phyloP scores from a whole-genome alignment of 2,888 invertebrate species.

The Fragum sueziense region DNA sequence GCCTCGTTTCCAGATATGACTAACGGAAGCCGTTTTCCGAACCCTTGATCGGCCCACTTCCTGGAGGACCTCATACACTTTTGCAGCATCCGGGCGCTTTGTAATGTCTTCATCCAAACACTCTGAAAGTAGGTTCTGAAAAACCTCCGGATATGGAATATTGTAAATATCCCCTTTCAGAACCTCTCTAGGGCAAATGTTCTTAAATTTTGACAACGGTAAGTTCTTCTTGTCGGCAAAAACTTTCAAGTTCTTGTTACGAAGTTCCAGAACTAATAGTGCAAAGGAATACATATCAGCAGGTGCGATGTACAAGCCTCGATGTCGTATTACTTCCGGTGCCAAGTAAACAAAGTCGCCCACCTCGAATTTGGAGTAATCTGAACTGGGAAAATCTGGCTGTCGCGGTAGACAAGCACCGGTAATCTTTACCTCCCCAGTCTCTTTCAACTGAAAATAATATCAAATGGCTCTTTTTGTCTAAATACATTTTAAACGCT shows the following conservation, averaged over 20 bases:
- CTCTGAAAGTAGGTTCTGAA: neutral
- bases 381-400: neutral
- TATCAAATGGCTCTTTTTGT: no score
- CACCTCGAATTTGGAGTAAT: neutral
- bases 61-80: constrained; percentile 2
- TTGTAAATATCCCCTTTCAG: constrained; percentile 6
- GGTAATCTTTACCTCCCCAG: constrained; percentile 48
- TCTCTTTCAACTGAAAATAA: constrained; percentile 17
- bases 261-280: constrained; percentile 45
- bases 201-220: constrained; percentile 4
- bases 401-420: constrained; percentile 47
- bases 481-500: no score
- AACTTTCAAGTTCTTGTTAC: constrained; percentile 4
- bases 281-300: constrained; percentile 58
- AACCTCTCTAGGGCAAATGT: neutral
- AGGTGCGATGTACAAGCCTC: constrained; percentile 30
- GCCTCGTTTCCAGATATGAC: neutral
- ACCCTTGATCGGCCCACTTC: neutral
- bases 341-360: constrained; percentile 45
- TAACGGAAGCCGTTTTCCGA: neutral
- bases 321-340: constrained; percentile 45
- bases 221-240: neutral
- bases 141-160: neutral
- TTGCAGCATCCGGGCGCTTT: constrained; percentile 12
- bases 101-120: neutral